Evolutionary conservation across 2,888 invertebrate species (phyloP).

Genomic region (Bombylius discolor): DNA sequence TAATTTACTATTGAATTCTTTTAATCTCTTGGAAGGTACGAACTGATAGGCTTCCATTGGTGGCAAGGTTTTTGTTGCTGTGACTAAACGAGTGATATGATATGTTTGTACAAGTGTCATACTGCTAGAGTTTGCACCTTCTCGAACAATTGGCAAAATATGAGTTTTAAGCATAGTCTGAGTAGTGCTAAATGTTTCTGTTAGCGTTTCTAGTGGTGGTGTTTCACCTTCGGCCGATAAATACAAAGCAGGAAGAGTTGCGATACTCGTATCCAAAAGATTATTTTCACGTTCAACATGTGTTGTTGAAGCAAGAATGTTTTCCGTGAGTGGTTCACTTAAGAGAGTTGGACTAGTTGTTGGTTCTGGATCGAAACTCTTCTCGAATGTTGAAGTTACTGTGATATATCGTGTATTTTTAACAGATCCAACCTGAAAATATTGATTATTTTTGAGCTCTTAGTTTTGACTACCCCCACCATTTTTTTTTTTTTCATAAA

Average conservation of each 20-base stretch:
- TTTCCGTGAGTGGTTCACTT: constrained; percentile 73
- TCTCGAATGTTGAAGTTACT: constrained; percentile 74
- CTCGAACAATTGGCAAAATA: constrained; percentile 67
- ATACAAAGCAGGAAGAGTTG: constrained; percentile 68
- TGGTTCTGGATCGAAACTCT: constrained; percentile 50
- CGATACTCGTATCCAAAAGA: constrained; percentile 62
- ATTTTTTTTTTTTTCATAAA: too few species aligned
- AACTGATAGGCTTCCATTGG: constrained; percentile 80
- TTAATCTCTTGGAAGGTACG: constrained; percentile 70
- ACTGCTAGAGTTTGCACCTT: constrained; percentile 57
- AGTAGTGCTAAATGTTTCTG: constrained; percentile 84
- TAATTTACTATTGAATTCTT: constrained; percentile 75
- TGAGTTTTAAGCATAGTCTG: constrained; percentile 81
- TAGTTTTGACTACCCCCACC: background rate
- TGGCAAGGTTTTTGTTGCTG: constrained; percentile 79
- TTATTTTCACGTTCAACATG: constrained; percentile 58
- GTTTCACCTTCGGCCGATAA: constrained; percentile 66
- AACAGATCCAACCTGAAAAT: constrained; percentile 65
- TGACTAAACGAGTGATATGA: constrained; percentile 71
- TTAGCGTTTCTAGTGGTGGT: constrained; percentile 74
- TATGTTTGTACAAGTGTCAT: constrained; percentile 82
- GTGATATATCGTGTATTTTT: constrained; percentile 80
- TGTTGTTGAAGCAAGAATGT: constrained; percentile 67
- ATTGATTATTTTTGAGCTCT: background rate
- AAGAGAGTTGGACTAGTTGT: constrained; percentile 45